Evolutionary conservation across 1,140 invertebrate species (phyloP).

Genomic region (Eumaeus atala): DNA sequence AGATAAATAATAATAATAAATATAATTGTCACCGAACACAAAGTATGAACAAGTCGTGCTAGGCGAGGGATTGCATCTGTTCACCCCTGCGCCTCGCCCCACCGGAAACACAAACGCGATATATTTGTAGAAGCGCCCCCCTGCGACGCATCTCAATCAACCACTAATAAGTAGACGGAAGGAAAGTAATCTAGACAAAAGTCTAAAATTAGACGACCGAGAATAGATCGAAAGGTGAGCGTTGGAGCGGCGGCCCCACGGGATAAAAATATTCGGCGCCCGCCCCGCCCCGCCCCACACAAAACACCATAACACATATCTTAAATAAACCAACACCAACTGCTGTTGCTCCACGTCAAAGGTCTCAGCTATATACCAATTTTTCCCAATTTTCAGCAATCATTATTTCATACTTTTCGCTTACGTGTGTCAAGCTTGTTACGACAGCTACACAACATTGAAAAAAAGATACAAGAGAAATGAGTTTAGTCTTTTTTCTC

Average conservation of each 20-base stretch:
- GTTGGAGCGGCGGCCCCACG: conserved; percentile 59
- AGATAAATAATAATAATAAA: no score
- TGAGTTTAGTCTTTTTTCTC: no score
- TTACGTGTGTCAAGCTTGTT: no score
- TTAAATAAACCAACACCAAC: no score
- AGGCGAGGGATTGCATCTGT: neutral
- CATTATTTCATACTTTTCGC: no score
- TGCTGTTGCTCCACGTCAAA: no score
- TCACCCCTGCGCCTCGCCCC: conserved; percentile 6
- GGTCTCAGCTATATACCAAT: no score
- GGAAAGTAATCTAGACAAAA: conserved; percentile 70
- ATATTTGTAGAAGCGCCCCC: conserved; percentile 57
- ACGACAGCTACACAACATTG: no score
- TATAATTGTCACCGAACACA: no score
- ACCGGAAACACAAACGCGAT: conserved; percentile 54
- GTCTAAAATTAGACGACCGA: conserved; percentile 64
- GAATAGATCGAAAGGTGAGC: conserved; percentile 70
- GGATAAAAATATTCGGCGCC: conserved; percentile 54
- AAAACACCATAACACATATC: neutral
- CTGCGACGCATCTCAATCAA: conserved; percentile 69
- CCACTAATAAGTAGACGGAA: conserved; percentile 68
- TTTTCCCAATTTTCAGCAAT: no score
- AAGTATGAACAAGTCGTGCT: no score
- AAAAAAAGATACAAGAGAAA: no score
- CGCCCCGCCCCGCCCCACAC: conserved; percentile 25